These are phyloP conservation scores for Corythornis vintsioides DNA, from an alignment of 2,113 vertebrate genomes.

Conservation along the genomic window DNA sequence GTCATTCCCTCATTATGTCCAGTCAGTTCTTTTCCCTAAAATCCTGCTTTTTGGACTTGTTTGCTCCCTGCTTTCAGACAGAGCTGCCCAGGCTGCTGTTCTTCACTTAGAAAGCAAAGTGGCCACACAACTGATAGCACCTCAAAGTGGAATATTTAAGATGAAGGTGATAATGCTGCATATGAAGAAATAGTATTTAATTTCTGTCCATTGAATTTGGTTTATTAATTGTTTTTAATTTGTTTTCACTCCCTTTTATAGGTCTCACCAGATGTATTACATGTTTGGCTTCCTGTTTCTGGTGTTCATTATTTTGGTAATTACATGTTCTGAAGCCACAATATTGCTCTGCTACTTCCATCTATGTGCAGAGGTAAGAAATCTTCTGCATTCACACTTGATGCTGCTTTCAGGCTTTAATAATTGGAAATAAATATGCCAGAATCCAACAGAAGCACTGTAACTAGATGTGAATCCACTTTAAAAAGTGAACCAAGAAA, in stretches of 20 bases:
- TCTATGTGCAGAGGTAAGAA: conserved; percentile 93
- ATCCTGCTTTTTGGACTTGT: not conserved
- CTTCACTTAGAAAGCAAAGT: not conserved
- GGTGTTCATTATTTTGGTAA: conserved; percentile 97
- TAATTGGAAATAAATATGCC: not conserved
- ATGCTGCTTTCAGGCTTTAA: not conserved
- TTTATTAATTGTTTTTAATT: not conserved
- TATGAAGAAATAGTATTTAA: not conserved
- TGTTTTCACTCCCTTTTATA: conserved; percentile 58
- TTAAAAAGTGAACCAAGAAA: not conserved
- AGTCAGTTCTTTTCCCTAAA: conserved; percentile 1
- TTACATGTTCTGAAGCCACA: conserved; percentile 98
- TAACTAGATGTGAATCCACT: not conserved
- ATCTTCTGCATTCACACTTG: not conserved
- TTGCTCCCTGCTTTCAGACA: not conserved
- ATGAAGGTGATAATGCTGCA: not conserved
- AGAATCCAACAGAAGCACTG: not conserved
- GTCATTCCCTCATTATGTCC: not conserved
- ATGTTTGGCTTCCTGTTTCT: conserved; percentile 99
- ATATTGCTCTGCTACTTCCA: conserved; percentile 99
- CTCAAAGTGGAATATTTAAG: not conserved
- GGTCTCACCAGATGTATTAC: conserved; percentile 99
- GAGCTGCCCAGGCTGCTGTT: not conserved
- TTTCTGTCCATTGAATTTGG: not conserved
- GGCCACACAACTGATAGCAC: not conserved